Conservation (phyloP, 2,888 invertebrate species). For the Trichogramma evanescens region DNA sequence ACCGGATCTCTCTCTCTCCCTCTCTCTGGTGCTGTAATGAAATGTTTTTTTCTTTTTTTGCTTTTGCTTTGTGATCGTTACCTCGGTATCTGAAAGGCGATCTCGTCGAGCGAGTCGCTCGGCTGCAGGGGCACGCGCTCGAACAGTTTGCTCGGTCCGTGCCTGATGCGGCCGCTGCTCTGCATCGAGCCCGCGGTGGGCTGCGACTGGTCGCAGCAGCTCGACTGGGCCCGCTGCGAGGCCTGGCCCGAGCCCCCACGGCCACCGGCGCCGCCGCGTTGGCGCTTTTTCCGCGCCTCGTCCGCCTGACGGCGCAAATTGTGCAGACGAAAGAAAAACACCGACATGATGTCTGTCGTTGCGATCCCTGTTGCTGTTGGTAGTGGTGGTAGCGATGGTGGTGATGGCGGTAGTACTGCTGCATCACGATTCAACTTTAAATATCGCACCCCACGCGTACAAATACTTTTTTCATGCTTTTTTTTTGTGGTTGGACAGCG, state of each 20-base stretch:
- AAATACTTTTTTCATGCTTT: too few relatives aligned
- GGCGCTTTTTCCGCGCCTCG: conserved; percentile 60
- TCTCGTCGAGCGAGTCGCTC: conserved; percentile 83
- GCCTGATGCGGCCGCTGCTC: conserved; percentile 51
- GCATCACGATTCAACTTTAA: too few relatives aligned
- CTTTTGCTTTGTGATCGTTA: conserved; percentile 40
- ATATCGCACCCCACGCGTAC: too few relatives aligned
- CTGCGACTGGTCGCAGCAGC: conserved; percentile 42
- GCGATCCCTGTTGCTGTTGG: background rate
- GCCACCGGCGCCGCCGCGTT: conserved; percentile 41
- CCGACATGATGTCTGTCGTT: conserved; percentile 60
- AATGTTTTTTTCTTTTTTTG: too few relatives aligned
- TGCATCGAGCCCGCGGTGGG: conserved; percentile 46
- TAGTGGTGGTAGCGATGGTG: too few relatives aligned
- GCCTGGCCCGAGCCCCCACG: conserved; percentile 38
- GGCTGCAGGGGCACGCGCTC: conserved; percentile 79
- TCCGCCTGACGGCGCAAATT: conserved; percentile 82
- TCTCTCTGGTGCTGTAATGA: too few relatives aligned
- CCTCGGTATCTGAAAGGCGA: conserved; percentile 90
- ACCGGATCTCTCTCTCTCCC: background rate
- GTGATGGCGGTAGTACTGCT: too few relatives aligned
- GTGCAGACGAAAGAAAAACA: conserved; percentile 93
- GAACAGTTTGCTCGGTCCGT: conserved; percentile 72
- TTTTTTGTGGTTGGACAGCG: too few relatives aligned
- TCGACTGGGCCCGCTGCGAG: conserved; percentile 37